Conservation (phyloP, 2,888 invertebrate genomes). For the Syrphus vitripennis region DNA sequence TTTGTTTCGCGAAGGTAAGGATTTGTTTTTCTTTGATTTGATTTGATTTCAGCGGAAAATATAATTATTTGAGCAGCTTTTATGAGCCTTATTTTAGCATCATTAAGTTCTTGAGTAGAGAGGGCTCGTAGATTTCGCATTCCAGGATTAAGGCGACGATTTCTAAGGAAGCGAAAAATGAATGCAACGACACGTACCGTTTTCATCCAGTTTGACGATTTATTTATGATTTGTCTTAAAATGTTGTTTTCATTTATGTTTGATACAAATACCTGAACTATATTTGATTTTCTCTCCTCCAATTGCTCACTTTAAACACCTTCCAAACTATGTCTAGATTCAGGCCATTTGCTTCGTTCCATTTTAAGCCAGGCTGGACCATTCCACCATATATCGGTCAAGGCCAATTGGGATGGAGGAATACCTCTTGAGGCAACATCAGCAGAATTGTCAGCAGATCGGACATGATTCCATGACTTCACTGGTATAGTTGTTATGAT, state of each 20-base stretch:
- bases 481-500: slow-evolving; percentile 40
- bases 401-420: background rate
- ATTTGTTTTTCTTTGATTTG: background rate
- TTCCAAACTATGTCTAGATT: background rate
- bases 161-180: background rate
- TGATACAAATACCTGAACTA: slow-evolving; percentile 6
- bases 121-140: background rate
- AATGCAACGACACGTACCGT: no score
- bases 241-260: background rate
- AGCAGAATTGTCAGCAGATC: slow-evolving; percentile 32
- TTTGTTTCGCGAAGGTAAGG: background rate
- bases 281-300: background rate
- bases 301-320: background rate
- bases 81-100: background rate
- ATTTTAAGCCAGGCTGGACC: slow-evolving; percentile 5
- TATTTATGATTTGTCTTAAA: background rate
- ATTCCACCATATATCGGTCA: slow-evolving; percentile 22
- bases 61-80: background rate
- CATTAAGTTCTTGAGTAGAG: background rate
- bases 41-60: background rate
- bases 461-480: slow-evolving; percentile 34
- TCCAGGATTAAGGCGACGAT: background rate
- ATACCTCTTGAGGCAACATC: slow-evolving; percentile 44
- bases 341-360: background rate
- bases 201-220: slow-evolving; percentile 34